Evolutionary conservation across 2,797 vertebrate species (phyloP).

Genomic region (Pteronotus mesoamericanus): DNA sequence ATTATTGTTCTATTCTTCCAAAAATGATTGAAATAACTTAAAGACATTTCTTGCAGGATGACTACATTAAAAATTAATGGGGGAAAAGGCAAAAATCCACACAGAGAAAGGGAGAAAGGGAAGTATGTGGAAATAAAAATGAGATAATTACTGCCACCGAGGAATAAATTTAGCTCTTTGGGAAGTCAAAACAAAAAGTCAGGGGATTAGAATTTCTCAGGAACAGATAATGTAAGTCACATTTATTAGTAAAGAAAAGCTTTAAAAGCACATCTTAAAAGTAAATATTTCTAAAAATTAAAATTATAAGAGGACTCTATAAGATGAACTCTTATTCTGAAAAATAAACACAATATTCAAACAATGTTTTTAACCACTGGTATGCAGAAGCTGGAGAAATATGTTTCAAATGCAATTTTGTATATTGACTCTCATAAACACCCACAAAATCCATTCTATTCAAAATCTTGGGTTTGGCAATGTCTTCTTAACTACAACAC

Average conservation of each 20-base stretch:
- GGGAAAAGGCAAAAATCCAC: neutral
- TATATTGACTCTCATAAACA: neutral
- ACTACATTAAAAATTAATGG: neutral
- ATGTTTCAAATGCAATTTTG: neutral
- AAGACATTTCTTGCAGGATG: neutral
- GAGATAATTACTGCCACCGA: neutral
- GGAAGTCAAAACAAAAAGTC: neutral
- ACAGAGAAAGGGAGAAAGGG: neutral
- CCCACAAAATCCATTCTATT: neutral
- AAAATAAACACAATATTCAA: neutral
- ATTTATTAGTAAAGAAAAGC: neutral
- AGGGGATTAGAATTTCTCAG: neutral
- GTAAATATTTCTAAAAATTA: neutral
- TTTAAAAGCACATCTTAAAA: neutral
- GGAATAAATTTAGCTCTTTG: neutral
- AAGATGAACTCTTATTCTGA: neutral
- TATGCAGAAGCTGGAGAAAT: neutral
- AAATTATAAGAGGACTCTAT: neutral
- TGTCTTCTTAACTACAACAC: neutral
- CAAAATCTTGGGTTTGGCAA: neutral
- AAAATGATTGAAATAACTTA: neutral
- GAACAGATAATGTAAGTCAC: neutral
- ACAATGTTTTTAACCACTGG: neutral
- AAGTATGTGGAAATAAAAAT: neutral
- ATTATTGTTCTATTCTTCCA: neutral